Evolutionary conservation across 2,888 invertebrate genomes (phyloP), one percentile per base, ranked within the genome.

Genomic region (Ectemnius cavifrons): DNA sequence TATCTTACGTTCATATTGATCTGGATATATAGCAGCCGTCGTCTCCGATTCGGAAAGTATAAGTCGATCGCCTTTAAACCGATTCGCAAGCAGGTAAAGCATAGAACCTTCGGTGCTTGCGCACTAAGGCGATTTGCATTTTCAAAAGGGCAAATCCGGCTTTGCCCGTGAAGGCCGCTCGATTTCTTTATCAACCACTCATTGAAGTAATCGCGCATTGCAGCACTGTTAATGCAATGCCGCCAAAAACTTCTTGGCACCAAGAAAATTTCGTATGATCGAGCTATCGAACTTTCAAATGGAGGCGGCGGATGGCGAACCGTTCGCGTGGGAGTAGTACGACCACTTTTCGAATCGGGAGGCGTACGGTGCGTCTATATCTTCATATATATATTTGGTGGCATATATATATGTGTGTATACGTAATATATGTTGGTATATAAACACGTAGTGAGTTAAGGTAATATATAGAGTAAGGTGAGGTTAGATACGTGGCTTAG

Each of bases 401-500:
- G 14, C 46, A 56, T 18, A 45, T 49, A 45, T 57, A 57, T 14
- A 45, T 58, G 59, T 71, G 78, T 84, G 78, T 82, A 83, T 83
- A 84, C 80, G 78, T 84, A 84, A 82, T 80, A 77, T 86, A 87
- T 88, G 84, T 87, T 89, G 85, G 85, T 87, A 88, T 87, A 88
- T 88, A 89, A 88, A 89, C 88, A 89, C 87, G 89, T 89, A 89
- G 89, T 89, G 89, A 89, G 86, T 89, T 89, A 89, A 88, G 88
- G 88, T 89, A 89, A 89, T 90, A 90, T 90, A 91, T 89, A 91
- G 90, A 90, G 90, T 86, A 91, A 90, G 90, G 90, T 90, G 89
- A 90, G 89, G 89, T 90, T 90, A 91, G 91, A 91, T 91, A 91
- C 91, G 91, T 91, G 91, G 91, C 90, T 91, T 90, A 88, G 88